Conservation (phyloP, 2,888 invertebrate species). For the Troides helena region DNA sequence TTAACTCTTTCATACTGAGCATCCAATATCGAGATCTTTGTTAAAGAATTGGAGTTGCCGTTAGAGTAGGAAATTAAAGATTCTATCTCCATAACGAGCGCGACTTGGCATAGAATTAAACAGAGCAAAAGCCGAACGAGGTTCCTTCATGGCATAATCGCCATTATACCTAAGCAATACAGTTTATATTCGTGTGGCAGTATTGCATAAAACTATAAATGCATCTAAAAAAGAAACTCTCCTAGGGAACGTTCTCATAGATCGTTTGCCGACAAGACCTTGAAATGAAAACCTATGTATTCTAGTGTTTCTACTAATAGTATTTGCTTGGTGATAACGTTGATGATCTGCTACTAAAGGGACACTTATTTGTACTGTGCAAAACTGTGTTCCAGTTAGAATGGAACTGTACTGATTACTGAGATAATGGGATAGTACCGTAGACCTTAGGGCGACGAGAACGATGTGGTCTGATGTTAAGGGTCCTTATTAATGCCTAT, state of each 20-base stretch:
- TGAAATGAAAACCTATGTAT: neutral
- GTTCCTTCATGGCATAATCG: conserved; percentile 2
- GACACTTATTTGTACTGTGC: too few relatives aligned
- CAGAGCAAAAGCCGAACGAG: conserved; percentile 8
- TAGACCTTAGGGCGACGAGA: too few relatives aligned
- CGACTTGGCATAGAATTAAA: conserved; percentile 45
- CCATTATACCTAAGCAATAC: conserved; percentile 1
- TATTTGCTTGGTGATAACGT: neutral
- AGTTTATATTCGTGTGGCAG: conserved; percentile 3
- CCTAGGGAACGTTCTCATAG: neutral
- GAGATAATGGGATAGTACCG: too few relatives aligned
- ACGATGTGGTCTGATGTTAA: too few relatives aligned
- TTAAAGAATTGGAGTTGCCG: conserved; percentile 20
- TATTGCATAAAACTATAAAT: neutral
- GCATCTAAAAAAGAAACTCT: neutral
- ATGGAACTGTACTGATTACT: too few relatives aligned
- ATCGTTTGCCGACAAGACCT: neutral
- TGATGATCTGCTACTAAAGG: too few relatives aligned
- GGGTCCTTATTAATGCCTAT: too few relatives aligned
- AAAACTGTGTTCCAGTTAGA: too few relatives aligned
- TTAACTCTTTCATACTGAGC: conserved; percentile 1
- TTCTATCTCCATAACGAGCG: conserved; percentile 69
- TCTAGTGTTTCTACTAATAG: neutral
- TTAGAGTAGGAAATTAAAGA: conserved; percentile 69
- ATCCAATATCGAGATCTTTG: conserved; percentile 21